phyloP scores from a whole-genome alignment of 2,888 invertebrate genomes.

The Eurytoma adleriae region DNA sequence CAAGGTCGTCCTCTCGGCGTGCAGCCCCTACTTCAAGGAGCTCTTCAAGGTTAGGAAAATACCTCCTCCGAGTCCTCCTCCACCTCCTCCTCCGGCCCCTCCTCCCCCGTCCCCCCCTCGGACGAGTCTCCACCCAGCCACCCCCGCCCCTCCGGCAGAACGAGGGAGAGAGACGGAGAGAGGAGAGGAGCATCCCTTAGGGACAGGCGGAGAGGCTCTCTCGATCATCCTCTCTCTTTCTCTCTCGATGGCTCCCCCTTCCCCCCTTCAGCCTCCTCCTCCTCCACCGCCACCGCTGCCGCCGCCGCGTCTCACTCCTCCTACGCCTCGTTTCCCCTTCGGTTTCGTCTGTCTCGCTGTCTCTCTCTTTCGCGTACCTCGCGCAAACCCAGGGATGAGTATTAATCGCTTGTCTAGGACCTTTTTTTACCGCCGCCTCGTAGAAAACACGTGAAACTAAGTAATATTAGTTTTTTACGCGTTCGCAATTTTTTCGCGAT shows the following conservation, averaged over 20 bases:
- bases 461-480: constrained; percentile 1
- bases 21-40: constrained; percentile 93
- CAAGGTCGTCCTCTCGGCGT: constrained; percentile 90
- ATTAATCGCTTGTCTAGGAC: constrained; percentile 30
- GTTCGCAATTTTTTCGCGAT: neutral
- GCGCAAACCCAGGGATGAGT: constrained; percentile 36
- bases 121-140: constrained; percentile 26
- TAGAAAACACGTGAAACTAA: constrained; percentile 9
- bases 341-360: constrained; percentile 53
- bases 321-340: constrained; percentile 52
- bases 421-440: constrained; percentile 31
- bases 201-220: constrained; percentile 27
- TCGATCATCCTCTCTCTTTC: constrained; percentile 32
- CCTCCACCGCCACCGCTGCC: neutral
- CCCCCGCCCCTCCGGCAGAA: constrained; percentile 15
- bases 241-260: constrained; percentile 4
- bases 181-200: constrained; percentile 34
- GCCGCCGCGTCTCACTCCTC: constrained; percentile 45
- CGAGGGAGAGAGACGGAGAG: constrained; percentile 33
- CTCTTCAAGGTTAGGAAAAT: constrained; percentile 85
- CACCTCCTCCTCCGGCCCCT: constrained; percentile 41
- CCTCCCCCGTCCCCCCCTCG: constrained; percentile 40
- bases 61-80: constrained; percentile 57
- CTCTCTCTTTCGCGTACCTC: constrained; percentile 27
- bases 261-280: constrained; percentile 16